Base-by-base conservation (phyloP, 2,888 invertebrate species). In the Orchestes rusci region DNA sequence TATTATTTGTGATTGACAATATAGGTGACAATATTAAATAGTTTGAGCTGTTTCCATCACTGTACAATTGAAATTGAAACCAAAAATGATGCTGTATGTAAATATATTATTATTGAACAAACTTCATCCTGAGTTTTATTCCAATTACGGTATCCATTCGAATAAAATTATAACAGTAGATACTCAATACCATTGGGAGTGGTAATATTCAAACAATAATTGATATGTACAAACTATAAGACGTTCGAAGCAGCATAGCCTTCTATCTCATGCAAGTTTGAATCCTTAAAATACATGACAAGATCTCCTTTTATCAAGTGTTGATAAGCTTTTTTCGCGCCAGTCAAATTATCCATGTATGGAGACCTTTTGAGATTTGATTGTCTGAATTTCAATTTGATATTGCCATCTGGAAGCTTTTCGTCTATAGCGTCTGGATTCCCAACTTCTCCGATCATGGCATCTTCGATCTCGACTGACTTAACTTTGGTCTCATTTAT, bases 281-380 rank as follows among this genome's bases (percentile, higher is more conserved):
- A 50, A 33, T 62, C 56, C 34, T 60, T 61, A 53, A 68, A 68
- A 18, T 49, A 52, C 18, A 68, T 39, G 28, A 64, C 43, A 16
- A 68, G 61, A 51, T 68, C 68, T 3, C 67, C 66, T 46, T 59
- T 62, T 5, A 68, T 64, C 8, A 66, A 51, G 48, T 66, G 65
- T 48, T 60, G 61, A 39, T 67, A 67, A 2, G 62, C 55, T 36
- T 55, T 61, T 42, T 62, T 66, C 1, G 66, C 49, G 1, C 51
- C 52, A 27, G 50, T 51, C 5, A 50, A 50, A 27, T 12, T 27
- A 4, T 43, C 37, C 16, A 43, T 31, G 19, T 32, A 43, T 13
- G 18, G 16, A 4, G 27, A 15, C 3, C 44, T 45, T 28, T 30
- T 57, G 16, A 49, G 50, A 23, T 56, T 48, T 3, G 60, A 60